phyloP scores from a whole-genome alignment of 2,113 vertebrate species.

The Indicator maculatus region DNA sequence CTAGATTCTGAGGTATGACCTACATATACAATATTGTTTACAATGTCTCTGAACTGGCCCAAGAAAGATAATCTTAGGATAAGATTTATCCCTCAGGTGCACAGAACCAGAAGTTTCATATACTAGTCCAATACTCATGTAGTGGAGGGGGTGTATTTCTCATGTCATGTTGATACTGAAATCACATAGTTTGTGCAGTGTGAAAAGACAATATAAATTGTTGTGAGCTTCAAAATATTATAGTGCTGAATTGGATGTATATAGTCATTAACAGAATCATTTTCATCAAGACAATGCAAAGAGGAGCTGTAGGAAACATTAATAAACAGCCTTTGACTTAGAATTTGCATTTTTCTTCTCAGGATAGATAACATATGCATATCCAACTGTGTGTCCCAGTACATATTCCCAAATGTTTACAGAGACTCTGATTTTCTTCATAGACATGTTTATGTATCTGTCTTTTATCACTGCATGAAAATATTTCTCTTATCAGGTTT shows the following conservation, averaged over 20 bases:
- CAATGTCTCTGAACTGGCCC: not conserved
- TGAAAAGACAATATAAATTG: not conserved
- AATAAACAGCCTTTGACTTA: not conserved
- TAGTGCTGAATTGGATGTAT: not conserved
- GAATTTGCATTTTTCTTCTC: not conserved
- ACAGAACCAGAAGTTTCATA: not conserved
- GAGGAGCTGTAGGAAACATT: not conserved
- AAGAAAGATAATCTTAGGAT: not conserved
- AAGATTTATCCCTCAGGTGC: not conserved
- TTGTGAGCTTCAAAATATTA: not conserved
- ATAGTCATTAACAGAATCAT: not conserved
- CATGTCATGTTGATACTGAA: not conserved
- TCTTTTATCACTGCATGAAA: not conserved
- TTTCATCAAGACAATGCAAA: not conserved
- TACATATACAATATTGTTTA: not conserved
- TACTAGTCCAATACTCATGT: not conserved
- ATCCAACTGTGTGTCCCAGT: not conserved
- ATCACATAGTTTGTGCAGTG: not conserved
- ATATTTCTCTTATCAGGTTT: not conserved
- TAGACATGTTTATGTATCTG: not conserved
- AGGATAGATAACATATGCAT: accelerated
- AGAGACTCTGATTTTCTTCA: not conserved
- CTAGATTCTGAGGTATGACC: not conserved
- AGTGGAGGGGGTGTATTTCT: not conserved
- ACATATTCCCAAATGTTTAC: not conserved